phyloP scores from a whole-genome alignment of 1,140 invertebrate species.

The Drosophila parabipectinata region DNA sequence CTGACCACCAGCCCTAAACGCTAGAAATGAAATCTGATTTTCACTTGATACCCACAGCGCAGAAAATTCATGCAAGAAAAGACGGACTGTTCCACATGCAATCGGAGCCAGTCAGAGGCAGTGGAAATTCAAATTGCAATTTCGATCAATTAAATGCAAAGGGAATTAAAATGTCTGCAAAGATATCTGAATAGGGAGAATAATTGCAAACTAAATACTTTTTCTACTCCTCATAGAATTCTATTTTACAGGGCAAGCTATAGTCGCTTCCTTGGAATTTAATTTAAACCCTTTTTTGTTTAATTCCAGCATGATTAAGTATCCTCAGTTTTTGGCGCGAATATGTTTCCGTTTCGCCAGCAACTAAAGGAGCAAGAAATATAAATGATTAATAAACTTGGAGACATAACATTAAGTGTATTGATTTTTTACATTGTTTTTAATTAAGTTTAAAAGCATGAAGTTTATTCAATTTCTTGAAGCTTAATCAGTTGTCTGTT shows the following conservation, averaged over 20 bases:
- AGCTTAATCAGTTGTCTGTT: neutral
- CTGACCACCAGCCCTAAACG: constrained; percentile 32
- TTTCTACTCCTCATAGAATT: too few species aligned
- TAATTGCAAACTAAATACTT: too few species aligned
- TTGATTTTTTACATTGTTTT: too few species aligned
- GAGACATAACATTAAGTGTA: too few species aligned
- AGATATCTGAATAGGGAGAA: neutral
- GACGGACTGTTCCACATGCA: constrained; percentile 37
- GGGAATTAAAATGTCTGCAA: neutral
- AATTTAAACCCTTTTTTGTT: neutral
- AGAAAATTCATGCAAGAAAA: constrained; percentile 8
- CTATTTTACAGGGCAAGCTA: constrained; percentile 15
- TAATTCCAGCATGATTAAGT: constrained; percentile 19
- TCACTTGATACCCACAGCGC: constrained; percentile 36
- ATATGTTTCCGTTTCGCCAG: constrained; percentile 38
- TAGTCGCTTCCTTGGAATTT: constrained; percentile 16
- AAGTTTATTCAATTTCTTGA: too few species aligned
- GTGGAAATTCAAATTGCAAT: neutral
- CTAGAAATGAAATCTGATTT: constrained; percentile 48
- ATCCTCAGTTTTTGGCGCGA: constrained; percentile 29
- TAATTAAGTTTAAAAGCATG: too few species aligned
- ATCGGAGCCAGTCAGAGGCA: constrained; percentile 32
- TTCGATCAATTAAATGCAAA: neutral
- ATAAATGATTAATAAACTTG: constrained; percentile 8
- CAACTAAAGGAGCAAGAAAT: neutral